Evolutionary conservation across 2,888 invertebrate species (phyloP).

Genomic region (Opisthograptis luteolata): DNA sequence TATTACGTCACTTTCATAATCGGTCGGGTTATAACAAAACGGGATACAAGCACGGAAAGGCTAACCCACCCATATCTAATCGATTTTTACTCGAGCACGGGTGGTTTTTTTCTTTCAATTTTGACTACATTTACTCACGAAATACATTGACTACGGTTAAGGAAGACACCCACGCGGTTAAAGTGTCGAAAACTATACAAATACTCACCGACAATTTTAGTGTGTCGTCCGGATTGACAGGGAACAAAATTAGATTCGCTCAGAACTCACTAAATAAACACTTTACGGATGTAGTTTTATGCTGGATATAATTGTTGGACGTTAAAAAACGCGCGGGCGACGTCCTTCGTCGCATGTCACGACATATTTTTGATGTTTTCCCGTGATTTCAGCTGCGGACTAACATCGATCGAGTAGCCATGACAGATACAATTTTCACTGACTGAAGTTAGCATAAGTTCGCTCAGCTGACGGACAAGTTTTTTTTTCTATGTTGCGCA

Average conservation of each 20-base stretch:
- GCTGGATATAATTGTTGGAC: slow-evolving; percentile 60
- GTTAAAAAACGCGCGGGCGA: slow-evolving; percentile 48
- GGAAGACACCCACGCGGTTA: slow-evolving; percentile 41
- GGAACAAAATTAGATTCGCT: slow-evolving; percentile 79
- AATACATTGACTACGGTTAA: slow-evolving; percentile 37
- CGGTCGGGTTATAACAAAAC: slow-evolving; percentile 67
- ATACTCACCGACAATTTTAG: slow-evolving; percentile 74
- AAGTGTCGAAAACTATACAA: slow-evolving; percentile 49
- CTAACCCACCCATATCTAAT: slow-evolving; percentile 80
- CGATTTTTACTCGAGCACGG: slow-evolving; percentile 76
- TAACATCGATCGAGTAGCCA: slow-evolving; percentile 80
- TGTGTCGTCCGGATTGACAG: slow-evolving; percentile 66
- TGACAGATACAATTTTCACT: slow-evolving; percentile 77
- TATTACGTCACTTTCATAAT: slow-evolving; percentile 67
- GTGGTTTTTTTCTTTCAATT: slow-evolving; percentile 40
- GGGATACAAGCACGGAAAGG: slow-evolving; percentile 56
- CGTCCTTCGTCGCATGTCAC: slow-evolving; percentile 58
- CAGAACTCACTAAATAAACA: slow-evolving; percentile 76
- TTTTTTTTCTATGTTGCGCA: slow-evolving; percentile 60
- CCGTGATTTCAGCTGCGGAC: slow-evolving; percentile 68
- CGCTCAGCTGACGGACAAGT: slow-evolving; percentile 77
- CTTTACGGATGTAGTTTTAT: slow-evolving; percentile 58
- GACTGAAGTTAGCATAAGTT: slow-evolving; percentile 67
- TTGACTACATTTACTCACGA: slow-evolving; percentile 40
- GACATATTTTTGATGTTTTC: slow-evolving; percentile 77